A percentile compares a stretch with the other conserved stretches of the same genome.
phyloP scores from a whole-genome alignment of 1,140 invertebrate genomes.

The Pinna nobilis region DNA sequence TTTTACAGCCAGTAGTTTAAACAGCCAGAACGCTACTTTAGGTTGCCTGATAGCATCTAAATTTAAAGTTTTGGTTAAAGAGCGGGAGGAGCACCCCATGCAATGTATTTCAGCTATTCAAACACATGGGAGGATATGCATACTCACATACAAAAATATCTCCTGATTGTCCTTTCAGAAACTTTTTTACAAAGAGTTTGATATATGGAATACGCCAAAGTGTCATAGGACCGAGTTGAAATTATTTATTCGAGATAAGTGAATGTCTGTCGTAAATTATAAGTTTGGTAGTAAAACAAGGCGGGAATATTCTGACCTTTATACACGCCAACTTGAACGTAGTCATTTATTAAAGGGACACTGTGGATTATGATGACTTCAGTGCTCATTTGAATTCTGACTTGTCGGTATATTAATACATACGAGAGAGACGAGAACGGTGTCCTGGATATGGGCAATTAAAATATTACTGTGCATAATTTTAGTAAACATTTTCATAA shows the following conservation, averaged over 20 bases:
- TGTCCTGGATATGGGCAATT: conserved; percentile 7
- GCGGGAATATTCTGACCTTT: background rate
- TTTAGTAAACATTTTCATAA: conserved; percentile 2
- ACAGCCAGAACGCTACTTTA: conserved; percentile 11
- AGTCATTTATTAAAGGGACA: conserved; percentile 24
- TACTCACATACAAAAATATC: conserved; percentile 1
- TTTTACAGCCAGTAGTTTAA: background rate
- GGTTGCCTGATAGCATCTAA: background rate
- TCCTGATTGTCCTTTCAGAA: conserved; percentile 2
- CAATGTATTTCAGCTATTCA: background rate
- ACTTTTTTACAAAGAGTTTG: conserved; percentile 21
- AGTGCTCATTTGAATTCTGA: conserved; percentile 10
- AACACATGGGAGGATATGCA: conserved; percentile 3
- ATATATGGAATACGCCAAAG: conserved; percentile 15
- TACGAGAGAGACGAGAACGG: no score
- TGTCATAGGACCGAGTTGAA: conserved; percentile 4
- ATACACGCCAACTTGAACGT: conserved; percentile 1
- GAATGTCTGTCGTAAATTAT: conserved; percentile 20
- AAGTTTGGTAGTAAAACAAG: background rate
- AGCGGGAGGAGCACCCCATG: background rate
- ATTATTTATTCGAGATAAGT: conserved; percentile 8
- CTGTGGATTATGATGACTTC: conserved; percentile 7
- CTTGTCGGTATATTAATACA: conserved; percentile 7
- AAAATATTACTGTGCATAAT: conserved; percentile 6
- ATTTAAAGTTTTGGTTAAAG: conserved; percentile 10